Percentiles rank a stretch among this genome's conserved stretches.
phyloP scores from a whole-genome alignment of 2,797 vertebrate genomes.

The Antrozous pallidus region DNA sequence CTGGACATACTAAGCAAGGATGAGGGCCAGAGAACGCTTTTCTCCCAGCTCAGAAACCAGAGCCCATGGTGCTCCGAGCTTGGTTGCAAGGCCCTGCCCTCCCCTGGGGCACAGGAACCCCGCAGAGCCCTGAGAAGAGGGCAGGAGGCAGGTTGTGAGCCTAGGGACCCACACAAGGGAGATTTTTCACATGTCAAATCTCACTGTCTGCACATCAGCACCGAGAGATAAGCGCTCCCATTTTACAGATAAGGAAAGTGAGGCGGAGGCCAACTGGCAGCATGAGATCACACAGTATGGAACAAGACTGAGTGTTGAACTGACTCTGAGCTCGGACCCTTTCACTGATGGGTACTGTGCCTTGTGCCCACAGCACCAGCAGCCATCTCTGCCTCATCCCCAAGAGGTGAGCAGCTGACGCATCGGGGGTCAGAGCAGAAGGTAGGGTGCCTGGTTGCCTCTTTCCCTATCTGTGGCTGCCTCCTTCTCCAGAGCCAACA shows the following conservation, averaged over 20 bases:
- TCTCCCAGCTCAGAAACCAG: not conserved
- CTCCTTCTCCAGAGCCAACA: not conserved
- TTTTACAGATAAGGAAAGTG: not conserved
- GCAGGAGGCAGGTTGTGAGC: not conserved
- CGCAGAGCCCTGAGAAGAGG: not conserved
- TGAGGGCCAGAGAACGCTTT: not conserved
- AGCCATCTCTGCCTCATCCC: not conserved
- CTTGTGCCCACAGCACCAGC: not conserved
- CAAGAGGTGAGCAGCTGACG: too few species aligned
- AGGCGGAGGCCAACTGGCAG: not conserved
- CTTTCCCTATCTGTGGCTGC: not conserved
- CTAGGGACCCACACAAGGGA: not conserved
- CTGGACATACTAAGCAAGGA: not conserved
- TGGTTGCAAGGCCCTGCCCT: not conserved
- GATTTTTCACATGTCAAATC: not conserved
- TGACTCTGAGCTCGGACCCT: not conserved
- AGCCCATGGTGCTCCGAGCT: rapidly evolving
- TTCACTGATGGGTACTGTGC: not conserved
- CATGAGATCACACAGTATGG: not conserved
- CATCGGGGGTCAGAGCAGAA: not conserved
- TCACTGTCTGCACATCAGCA: not conserved
- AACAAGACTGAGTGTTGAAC: not conserved
- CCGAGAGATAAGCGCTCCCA: not conserved
- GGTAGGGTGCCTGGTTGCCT: not conserved
- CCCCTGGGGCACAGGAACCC: not conserved